Evolutionary conservation across 64 coral and sea anemone genomes (phyloP).

Genomic region (Montipora efflorescens): DNA sequence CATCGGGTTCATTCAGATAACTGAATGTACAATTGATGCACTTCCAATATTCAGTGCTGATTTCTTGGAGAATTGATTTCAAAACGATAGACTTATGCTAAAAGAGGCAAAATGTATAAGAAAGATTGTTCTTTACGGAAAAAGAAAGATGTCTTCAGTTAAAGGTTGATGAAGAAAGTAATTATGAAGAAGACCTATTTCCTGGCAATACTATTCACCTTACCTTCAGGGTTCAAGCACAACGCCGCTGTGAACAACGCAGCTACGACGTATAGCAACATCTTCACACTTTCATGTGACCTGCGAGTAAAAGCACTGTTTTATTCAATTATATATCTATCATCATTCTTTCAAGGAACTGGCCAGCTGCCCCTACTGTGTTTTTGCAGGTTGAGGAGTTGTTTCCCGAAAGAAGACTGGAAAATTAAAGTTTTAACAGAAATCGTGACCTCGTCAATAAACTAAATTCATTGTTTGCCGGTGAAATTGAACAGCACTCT

Average conservation of each 20-base stretch:
- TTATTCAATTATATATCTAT: too few relatives aligned
- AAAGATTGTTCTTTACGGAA: too few relatives aligned
- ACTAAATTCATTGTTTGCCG: background rate
- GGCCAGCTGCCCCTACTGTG: background rate
- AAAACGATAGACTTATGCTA: too few relatives aligned
- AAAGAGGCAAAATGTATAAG: too few relatives aligned
- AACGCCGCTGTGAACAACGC: background rate
- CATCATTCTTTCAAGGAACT: background rate
- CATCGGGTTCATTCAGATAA: too few relatives aligned
- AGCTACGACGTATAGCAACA: slow-evolving; percentile 19
- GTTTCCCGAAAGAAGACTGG: background rate
- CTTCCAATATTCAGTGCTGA: too few relatives aligned
- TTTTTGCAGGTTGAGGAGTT: background rate
- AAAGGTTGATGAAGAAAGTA: background rate
- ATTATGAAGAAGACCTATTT: background rate
- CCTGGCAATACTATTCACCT: background rate
- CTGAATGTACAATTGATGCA: too few relatives aligned
- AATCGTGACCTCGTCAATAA: background rate
- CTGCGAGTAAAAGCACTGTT: background rate
- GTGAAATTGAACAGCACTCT: background rate
- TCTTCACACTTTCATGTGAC: background rate
- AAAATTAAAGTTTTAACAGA: background rate
- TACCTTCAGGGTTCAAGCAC: slow-evolving; percentile 6
- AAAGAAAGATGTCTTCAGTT: too few relatives aligned
- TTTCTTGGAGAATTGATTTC: too few relatives aligned